A percentile compares a stretch with the other conserved stretches of the same genome.
These are phyloP conservation scores for Syndactyla subalaris DNA, from an alignment of 2,797 vertebrate genomes.

Conservation along the genomic window DNA sequence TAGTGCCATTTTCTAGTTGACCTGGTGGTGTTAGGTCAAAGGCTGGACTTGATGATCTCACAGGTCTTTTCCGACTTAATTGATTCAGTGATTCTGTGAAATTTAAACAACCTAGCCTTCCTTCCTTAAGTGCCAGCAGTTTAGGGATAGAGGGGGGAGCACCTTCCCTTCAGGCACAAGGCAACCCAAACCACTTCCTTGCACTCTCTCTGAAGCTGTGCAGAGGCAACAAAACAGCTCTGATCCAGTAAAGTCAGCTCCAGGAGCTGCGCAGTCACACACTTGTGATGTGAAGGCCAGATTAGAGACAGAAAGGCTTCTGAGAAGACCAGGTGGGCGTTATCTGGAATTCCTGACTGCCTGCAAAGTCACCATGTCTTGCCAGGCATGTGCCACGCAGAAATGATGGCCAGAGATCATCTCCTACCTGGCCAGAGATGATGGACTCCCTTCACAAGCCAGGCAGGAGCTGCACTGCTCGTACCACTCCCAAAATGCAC, in stretches of 20 bases:
- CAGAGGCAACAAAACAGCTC: not conserved
- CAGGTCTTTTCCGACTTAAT: not conserved
- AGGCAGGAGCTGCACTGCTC: not conserved
- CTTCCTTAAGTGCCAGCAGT: not conserved
- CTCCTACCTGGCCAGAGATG: accelerated
- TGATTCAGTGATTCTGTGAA: not conserved
- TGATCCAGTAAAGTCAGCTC: not conserved
- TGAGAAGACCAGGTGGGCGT: not conserved
- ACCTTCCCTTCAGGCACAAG: not conserved
- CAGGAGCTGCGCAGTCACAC: not conserved
- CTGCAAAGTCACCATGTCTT: not conserved
- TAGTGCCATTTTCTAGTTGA: not conserved
- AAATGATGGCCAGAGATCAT: no score
- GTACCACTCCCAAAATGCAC: not conserved
- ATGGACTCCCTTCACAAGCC: not conserved
- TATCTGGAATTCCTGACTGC: not conserved
- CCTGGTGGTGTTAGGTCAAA: accelerated
- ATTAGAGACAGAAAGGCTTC: not conserved
- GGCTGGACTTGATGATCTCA: not conserved
- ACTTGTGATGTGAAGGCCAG: accelerated
- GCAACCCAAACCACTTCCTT: not conserved
- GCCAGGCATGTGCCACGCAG: accelerated
- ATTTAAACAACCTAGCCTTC: not conserved
- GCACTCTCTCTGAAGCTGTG: not conserved
- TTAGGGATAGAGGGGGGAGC: accelerated